Percentiles rank a stretch among this genome's conserved stretches.
Evolutionary conservation across 2,888 invertebrate species (phyloP).

Genomic region (Escarpia spicata): DNA sequence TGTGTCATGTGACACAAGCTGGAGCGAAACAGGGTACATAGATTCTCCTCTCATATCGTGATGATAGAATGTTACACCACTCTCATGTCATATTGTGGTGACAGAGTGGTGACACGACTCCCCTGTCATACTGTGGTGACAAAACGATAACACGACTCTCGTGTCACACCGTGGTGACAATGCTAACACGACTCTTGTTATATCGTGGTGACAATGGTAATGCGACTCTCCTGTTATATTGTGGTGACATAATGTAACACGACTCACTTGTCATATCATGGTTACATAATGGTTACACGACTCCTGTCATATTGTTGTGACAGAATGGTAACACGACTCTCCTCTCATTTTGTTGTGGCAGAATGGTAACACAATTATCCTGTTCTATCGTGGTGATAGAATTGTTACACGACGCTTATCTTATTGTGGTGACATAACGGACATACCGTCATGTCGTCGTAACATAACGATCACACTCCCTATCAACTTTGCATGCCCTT

Average conservation of each 20-base stretch:
- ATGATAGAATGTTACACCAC: not conserved
- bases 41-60: not conserved
- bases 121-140: not conserved
- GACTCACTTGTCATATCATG: not conserved
- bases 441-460: not conserved
- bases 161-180: not conserved
- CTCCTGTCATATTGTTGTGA: not conserved
- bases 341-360: too few species aligned
- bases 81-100: not conserved
- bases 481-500: conserved; percentile 36
- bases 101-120: not conserved
- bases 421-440: not conserved
- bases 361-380: too few species aligned
- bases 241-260: not conserved
- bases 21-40: too few species aligned
- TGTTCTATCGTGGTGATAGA: too few species aligned
- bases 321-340: not conserved
- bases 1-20: too few species aligned
- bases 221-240: not conserved
- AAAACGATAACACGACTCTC: not conserved
- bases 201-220: not conserved
- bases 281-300: not conserved
- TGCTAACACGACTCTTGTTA: too few species aligned
- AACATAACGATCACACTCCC: not conserved
- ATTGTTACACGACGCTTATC: too few species aligned